Percentiles rank a stretch among this genome's conserved stretches.
phyloP scores from a whole-genome alignment of 2,797 vertebrate genomes.

The Astyanax mexicanus region DNA sequence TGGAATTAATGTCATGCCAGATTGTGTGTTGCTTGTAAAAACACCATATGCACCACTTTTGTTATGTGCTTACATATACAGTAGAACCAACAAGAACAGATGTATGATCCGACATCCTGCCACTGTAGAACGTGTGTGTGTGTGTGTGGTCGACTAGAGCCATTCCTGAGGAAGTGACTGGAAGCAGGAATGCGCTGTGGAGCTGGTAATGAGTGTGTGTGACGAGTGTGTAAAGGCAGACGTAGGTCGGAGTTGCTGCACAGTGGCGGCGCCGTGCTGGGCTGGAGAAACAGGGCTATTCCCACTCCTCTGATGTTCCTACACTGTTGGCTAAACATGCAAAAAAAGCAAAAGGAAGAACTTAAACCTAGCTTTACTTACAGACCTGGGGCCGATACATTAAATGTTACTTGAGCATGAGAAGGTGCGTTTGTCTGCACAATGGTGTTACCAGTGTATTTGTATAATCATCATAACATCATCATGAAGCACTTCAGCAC shows the following conservation, averaged over 20 bases:
- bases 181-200: constrained; percentile 17
- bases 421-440: too few species aligned
- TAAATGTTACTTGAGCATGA: too few species aligned
- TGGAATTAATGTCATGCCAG: too few species aligned
- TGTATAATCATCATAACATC: too few species aligned
- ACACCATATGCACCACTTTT: too few species aligned
- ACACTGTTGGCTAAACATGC: background rate
- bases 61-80: too few species aligned
- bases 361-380: constrained; percentile 35
- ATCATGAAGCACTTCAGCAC: too few species aligned
- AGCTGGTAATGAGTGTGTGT: background rate
- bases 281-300: background rate
- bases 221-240: constrained; percentile 18
- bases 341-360: background rate
- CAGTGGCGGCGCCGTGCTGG: background rate
- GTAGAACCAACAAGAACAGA: too few species aligned
- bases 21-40: too few species aligned
- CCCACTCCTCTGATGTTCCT: background rate
- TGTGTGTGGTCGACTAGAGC: background rate
- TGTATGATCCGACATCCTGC: too few species aligned
- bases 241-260: background rate
- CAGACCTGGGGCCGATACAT: background rate
- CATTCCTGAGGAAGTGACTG: background rate
- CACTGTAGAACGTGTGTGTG: background rate
- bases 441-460: too few species aligned